A percentile compares a stretch with the other conserved stretches of the same genome.
Conservation (phyloP, 2,888 invertebrate species). For the Notodromas monacha region DNA sequence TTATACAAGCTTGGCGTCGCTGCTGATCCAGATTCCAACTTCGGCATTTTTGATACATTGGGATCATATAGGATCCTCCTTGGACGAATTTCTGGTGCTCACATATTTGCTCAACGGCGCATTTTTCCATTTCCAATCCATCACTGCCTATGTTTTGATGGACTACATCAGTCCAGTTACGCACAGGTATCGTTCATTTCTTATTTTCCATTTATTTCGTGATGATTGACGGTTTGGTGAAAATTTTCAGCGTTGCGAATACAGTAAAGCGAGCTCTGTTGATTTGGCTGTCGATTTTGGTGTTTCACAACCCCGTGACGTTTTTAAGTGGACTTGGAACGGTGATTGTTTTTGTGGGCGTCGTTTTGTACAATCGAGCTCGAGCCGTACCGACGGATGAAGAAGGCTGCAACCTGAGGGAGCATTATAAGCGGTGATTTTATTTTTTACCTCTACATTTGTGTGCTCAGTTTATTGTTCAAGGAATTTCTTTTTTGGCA, state of each 20-base stretch:
- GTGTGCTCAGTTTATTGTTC: too few relatives aligned
- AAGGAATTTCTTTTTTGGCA: too few relatives aligned
- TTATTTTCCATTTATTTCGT: constrained; percentile 1
- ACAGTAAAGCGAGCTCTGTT: constrained; percentile 41
- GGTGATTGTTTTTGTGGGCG: constrained; percentile 31
- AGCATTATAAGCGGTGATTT: too few relatives aligned
- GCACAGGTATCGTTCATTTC: constrained; percentile 24
- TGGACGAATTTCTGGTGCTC: constrained; percentile 19
- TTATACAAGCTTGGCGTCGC: constrained; percentile 36
- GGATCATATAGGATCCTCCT: constrained; percentile 18
- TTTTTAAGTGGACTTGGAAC: constrained; percentile 36
- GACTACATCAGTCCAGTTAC: constrained; percentile 45
- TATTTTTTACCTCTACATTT: too few relatives aligned
- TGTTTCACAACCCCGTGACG: constrained; percentile 40
- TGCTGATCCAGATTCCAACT: constrained; percentile 34
- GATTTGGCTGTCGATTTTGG: constrained; percentile 36
- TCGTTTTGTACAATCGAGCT: constrained; percentile 36
- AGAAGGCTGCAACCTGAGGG: too few relatives aligned
- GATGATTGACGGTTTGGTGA: constrained; percentile 2
- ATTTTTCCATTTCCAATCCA: constrained; percentile 45
- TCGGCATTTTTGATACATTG: constrained; percentile 30
- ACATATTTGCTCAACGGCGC: constrained; percentile 32
- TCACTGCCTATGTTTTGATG: constrained; percentile 42
- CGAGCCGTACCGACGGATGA: too few relatives aligned
- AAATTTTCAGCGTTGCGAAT: constrained; percentile 38